Conservation (phyloP, 1,140 invertebrate genomes). For the Drosophila insularis region DNA sequence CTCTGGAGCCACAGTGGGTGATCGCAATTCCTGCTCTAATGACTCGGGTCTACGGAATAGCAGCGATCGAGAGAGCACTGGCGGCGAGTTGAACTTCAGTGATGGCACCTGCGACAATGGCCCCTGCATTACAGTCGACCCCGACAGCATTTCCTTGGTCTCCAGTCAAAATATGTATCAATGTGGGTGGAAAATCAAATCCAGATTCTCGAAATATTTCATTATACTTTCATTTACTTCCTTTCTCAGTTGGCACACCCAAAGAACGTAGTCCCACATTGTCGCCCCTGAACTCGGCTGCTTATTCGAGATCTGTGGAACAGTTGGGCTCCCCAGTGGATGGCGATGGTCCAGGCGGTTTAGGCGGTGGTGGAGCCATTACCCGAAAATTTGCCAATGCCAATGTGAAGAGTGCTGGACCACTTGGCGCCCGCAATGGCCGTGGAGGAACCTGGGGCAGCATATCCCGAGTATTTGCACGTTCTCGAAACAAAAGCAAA, state of each 20-base stretch:
- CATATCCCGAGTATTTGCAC: conserved; percentile 92
- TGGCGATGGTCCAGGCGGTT: conserved; percentile 83
- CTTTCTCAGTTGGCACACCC: conserved; percentile 87
- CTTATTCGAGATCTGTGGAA: conserved; percentile 91
- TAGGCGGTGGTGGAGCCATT: conserved; percentile 62
- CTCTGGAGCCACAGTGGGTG: conserved; percentile 84
- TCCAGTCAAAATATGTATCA: conserved; percentile 89
- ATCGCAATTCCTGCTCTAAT: conserved; percentile 93
- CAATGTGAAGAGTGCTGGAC: conserved; percentile 66
- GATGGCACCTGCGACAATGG: conserved; percentile 81
- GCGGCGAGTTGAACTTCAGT: conserved; percentile 82
- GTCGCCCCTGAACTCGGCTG: conserved; percentile 89
- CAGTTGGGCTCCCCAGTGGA: conserved; percentile 83
- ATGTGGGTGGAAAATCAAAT: conserved; percentile 85
- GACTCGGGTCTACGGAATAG: conserved; percentile 91
- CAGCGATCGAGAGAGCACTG: conserved; percentile 90
- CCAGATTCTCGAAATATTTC: not conserved
- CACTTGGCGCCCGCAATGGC: conserved; percentile 83
- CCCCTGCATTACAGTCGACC: conserved; percentile 81
- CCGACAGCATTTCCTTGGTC: conserved; percentile 80
- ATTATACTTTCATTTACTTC: not conserved
- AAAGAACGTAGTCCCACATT: conserved; percentile 92
- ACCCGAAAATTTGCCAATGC: conserved; percentile 80
- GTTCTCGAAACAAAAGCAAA: conserved; percentile 91
- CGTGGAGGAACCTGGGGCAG: conserved; percentile 89